Conservation (phyloP, 2,888 invertebrate species). For the Cecidostiba fungosa region DNA sequence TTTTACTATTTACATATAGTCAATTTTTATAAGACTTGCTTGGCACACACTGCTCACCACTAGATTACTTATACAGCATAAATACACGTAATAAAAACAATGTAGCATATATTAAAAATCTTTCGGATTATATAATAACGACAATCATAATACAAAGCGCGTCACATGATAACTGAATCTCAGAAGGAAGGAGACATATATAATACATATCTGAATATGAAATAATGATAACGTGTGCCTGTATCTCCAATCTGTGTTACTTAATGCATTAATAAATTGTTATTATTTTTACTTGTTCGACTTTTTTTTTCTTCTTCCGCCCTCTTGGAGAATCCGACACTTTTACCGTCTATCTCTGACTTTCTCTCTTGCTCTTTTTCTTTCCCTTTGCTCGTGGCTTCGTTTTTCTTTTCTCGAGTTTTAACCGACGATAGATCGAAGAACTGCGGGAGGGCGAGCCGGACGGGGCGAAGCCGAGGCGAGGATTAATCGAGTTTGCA, state of each 20-base stretch:
- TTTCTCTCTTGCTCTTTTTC: background rate
- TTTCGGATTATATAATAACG: background rate
- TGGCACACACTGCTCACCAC: background rate
- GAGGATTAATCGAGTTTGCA: constrained; percentile 43
- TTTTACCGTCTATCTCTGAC: constrained; percentile 37
- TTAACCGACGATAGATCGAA: constrained; percentile 21
- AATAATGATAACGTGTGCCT: constrained; percentile 63
- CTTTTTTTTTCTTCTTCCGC: constrained; percentile 72
- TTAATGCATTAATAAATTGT: constrained; percentile 76
- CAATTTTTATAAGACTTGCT: background rate
- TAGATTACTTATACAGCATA: background rate
- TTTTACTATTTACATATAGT: background rate
- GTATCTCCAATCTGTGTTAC: constrained; percentile 73
- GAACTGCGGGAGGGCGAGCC: background rate
- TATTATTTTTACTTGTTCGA: constrained; percentile 76
- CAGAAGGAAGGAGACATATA: background rate
- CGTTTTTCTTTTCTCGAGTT: constrained; percentile 16
- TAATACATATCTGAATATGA: constrained; percentile 24
- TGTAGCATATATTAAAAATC: constrained; percentile 4
- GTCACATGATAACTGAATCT: background rate
- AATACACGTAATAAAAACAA: background rate
- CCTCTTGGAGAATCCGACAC: constrained; percentile 56
- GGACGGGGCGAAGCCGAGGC: background rate
- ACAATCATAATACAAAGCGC: constrained; percentile 3
- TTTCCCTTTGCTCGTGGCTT: constrained; percentile 3